Percentiles rank a stretch among this genome's conserved stretches.
Evolutionary conservation across 2,113 vertebrate genomes (phyloP).

Genomic region (Leuciscus idus): DNA sequence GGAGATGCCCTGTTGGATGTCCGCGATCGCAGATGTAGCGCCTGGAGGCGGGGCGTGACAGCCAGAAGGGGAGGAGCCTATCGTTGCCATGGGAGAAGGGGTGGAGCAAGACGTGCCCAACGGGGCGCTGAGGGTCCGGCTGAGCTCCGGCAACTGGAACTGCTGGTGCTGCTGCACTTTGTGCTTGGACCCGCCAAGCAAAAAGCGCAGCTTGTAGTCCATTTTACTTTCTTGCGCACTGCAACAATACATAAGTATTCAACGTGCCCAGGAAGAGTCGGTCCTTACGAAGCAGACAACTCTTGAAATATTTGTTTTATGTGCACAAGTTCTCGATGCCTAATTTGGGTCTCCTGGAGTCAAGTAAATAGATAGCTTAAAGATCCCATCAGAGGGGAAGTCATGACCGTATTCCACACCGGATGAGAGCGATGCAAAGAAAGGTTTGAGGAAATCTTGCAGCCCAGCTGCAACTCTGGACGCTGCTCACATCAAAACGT

Average conservation of each 20-base stretch:
- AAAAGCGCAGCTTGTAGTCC: slow-evolving; percentile 99
- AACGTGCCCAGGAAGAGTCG: slow-evolving; percentile 66
- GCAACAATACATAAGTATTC: slow-evolving; percentile 97
- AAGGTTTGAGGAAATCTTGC: slow-evolving; percentile 65
- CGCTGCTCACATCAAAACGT: slow-evolving; percentile 69
- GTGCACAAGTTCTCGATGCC: neutral
- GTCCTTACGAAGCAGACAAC: slow-evolving; percentile 14
- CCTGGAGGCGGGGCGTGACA: slow-evolving; percentile 78
- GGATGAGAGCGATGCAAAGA: slow-evolving; percentile 61
- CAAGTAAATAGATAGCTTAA: slow-evolving; percentile 82
- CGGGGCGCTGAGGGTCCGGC: slow-evolving; percentile 90
- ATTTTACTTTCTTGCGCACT: slow-evolving; percentile 98
- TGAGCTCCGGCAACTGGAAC: slow-evolving; percentile 94
- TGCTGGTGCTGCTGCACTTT: slow-evolving; percentile 95
- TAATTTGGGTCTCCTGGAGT: slow-evolving; percentile 67
- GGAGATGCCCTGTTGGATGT: slow-evolving; percentile 99
- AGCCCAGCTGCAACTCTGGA: slow-evolving; percentile 80
- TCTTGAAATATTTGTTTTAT: neutral
- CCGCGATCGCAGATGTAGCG: slow-evolving; percentile 88
- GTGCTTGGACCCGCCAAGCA: slow-evolving; percentile 99
- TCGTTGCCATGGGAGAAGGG: slow-evolving; percentile 76
- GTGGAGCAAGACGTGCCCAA: slow-evolving; percentile 82
- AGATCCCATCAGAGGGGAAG: slow-evolving; percentile 82
- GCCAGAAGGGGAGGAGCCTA: slow-evolving; percentile 65
- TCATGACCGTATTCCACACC: slow-evolving; percentile 84